These are phyloP conservation scores for zebrafish (Danio rerio) DNA, from an alignment of 2,113 vertebrate species.

Conservation along the genomic window DNA sequence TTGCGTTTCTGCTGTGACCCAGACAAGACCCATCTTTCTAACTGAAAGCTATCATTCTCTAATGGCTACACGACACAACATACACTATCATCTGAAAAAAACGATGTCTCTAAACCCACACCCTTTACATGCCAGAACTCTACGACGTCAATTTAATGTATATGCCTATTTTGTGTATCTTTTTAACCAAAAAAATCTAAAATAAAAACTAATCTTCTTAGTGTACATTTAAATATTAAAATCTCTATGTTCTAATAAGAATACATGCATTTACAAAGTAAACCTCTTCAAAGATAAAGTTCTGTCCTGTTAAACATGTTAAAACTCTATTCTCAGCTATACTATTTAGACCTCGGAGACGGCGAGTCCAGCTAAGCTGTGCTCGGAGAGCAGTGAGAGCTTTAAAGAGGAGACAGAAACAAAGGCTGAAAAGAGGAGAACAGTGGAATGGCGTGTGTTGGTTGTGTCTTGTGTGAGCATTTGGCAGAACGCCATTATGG, in stretches of 20 bases:
- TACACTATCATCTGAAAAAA: background rate
- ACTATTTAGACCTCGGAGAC: background rate
- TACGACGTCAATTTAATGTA: background rate
- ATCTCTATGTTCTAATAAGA: background rate
- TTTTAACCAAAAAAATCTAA: background rate
- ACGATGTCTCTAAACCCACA: background rate
- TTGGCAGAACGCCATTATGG: slow-evolving; percentile 47
- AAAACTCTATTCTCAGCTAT: slow-evolving; percentile 1
- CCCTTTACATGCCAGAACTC: background rate
- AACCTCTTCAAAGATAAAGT: background rate
- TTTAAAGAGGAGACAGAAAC: background rate
- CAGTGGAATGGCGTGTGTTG: slow-evolving; percentile 29
- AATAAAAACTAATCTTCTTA: background rate
- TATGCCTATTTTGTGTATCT: too few species aligned
- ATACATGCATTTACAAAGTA: background rate
- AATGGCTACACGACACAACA: slow-evolving; percentile 4
- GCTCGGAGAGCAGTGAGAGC: background rate
- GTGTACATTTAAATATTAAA: background rate
- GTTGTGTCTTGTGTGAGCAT: slow-evolving; percentile 51
- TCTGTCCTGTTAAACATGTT: background rate
- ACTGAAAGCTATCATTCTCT: slow-evolving; percentile 5
- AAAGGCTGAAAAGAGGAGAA: slow-evolving; percentile 12
- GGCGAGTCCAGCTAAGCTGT: background rate
- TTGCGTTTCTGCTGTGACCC: background rate
- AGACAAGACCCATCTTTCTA: slow-evolving; percentile 6